A percentile compares a stretch with the other conserved stretches of the same genome.
Evolutionary conservation across 2,888 invertebrate species (phyloP).

Genomic region (Cenopis cana): DNA sequence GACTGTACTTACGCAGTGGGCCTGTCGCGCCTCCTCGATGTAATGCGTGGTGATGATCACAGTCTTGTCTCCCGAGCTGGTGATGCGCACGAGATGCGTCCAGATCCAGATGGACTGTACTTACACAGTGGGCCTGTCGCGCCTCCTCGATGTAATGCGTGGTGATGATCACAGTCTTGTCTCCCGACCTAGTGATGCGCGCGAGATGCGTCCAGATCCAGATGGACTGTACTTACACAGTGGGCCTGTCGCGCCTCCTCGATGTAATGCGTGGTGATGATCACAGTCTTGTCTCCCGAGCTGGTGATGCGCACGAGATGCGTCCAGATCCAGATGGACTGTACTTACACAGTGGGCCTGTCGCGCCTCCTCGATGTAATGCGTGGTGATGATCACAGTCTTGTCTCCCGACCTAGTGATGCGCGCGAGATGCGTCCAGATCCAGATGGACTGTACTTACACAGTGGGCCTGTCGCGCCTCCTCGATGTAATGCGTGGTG

Average conservation of each 20-base stretch:
- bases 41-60: constrained; percentile 94
- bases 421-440: constrained; percentile 94
- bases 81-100: constrained; percentile 96
- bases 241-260: too few species aligned
- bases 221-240: too few species aligned
- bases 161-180: constrained; percentile 96
- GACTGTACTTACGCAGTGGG: constrained; percentile 92
- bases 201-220: too few species aligned
- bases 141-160: constrained; percentile 96
- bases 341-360: constrained; percentile 95
- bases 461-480: too few species aligned
- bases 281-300: too few species aligned
- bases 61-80: constrained; percentile 95
- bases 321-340: too few species aligned
- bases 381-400: constrained; percentile 94
- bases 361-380: constrained; percentile 96
- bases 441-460: too few species aligned
- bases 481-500: too few species aligned
- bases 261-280: too few species aligned
- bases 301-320: too few species aligned
- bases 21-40: constrained; percentile 97
- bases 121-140: constrained; percentile 94
- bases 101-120: constrained; percentile 97
- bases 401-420: constrained; percentile 95
- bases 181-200: constrained; percentile 78